Evolutionary conservation across 2,888 invertebrate genomes (phyloP).

Genomic region (Argyresthia albistria): DNA sequence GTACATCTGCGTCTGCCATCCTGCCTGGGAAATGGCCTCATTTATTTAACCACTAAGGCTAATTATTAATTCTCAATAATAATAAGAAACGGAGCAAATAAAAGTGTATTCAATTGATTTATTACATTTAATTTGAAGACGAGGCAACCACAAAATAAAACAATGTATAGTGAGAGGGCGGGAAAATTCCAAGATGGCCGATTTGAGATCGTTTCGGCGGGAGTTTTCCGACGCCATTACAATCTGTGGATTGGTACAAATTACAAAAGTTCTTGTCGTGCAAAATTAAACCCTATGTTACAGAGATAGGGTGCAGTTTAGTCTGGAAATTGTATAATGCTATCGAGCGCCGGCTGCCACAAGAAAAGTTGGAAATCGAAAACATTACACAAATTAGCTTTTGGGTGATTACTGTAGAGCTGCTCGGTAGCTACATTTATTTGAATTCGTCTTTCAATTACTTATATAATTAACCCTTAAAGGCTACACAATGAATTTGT

Average conservation of each 20-base stretch:
- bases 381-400: conserved; percentile 58
- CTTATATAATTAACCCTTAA: too few species aligned
- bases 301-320: neutral
- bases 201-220: conserved; percentile 35
- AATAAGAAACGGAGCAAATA: too few species aligned
- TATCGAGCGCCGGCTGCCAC: conserved; percentile 33
- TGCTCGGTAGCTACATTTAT: too few species aligned
- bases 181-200: conserved; percentile 47
- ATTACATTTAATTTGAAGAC: neutral
- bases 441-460: too few species aligned
- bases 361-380: conserved; percentile 53
- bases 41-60: too few species aligned
- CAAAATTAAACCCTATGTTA: neutral
- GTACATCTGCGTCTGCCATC: too few species aligned
- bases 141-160: conserved; percentile 9
- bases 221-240: conserved; percentile 43
- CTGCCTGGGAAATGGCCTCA: too few species aligned
- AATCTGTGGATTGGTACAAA: conserved; percentile 18
- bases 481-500: too few species aligned
- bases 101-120: neutral
- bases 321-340: conserved; percentile 15
- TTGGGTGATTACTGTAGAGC: conserved; percentile 26
- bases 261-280: neutral
- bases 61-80: too few species aligned
- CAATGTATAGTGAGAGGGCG: conserved; percentile 28